Percentiles rank a stretch among this genome's conserved stretches.
Evolutionary conservation across 2,797 vertebrate genomes (phyloP).

Genomic region (Cossypha caffra): DNA sequence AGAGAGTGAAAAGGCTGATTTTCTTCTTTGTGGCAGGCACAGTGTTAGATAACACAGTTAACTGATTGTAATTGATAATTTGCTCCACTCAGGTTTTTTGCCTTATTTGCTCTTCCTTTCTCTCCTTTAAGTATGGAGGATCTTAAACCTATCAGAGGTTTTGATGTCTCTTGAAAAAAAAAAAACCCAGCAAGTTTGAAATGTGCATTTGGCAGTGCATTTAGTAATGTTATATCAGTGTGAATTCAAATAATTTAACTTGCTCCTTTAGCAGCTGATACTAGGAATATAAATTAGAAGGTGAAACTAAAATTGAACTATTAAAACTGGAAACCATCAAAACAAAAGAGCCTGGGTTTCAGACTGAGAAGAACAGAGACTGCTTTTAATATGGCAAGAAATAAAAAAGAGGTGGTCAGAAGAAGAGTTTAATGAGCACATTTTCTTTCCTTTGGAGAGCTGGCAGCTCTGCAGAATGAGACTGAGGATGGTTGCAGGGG

Average conservation of each 20-base stretch:
- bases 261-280: conserved; percentile 66
- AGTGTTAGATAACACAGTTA: conserved; percentile 38
- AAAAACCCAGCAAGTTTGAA: conserved; percentile 4
- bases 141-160: conserved; percentile 41
- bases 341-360: conserved; percentile 48
- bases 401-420: conserved; percentile 9
- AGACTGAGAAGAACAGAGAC: conserved; percentile 41
- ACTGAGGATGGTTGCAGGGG: background rate
- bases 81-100: conserved; percentile 46
- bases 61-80: conserved; percentile 63
- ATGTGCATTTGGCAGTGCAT: conserved; percentile 57
- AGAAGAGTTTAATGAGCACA: conserved; percentile 25
- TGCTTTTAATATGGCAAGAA: conserved; percentile 45
- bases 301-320: conserved; percentile 61
- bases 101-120: background rate
- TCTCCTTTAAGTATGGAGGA: conserved; percentile 39
- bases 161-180: conserved; percentile 58
- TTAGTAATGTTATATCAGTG: conserved; percentile 61
- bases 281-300: conserved; percentile 62
- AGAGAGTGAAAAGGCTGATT: conserved; percentile 45
- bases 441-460: conserved; percentile 18
- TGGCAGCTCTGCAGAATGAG: conserved; percentile 21
- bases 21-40: conserved; percentile 31
- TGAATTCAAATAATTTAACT: conserved; percentile 75
- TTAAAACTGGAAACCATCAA: conserved; percentile 51